A percentile compares a stretch with the other conserved stretches of the same genome.
Conservation (phyloP, 2,113 vertebrate genomes). For the Hipposideros armiger region DNA sequence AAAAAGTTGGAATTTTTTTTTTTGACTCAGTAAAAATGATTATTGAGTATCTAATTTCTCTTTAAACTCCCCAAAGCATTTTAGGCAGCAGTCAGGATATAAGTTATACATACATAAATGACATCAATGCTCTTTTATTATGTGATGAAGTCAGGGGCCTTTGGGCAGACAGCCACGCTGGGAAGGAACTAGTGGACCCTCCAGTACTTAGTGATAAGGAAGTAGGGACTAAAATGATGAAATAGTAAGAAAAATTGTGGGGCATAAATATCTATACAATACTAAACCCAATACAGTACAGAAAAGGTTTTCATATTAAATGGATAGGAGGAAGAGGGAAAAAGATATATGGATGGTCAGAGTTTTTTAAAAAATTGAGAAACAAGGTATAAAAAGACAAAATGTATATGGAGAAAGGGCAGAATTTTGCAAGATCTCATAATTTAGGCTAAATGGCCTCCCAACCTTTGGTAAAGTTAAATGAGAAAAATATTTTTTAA, state of each 20-base stretch:
- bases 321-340: background rate
- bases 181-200: background rate
- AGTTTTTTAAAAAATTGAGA: background rate
- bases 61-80: background rate
- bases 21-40: background rate
- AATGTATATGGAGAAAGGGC: background rate
- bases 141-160: background rate
- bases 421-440: background rate
- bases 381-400: background rate
- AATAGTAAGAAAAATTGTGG: background rate
- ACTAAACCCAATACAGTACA: background rate
- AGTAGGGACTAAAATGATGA: background rate
- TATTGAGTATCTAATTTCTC: background rate
- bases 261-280: background rate
- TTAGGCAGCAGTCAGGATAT: background rate
- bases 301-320: background rate
- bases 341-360: background rate
- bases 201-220: background rate
- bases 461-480: background rate
- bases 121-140: background rate
- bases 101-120: constrained; percentile 5
- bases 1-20: background rate
- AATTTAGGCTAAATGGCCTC: background rate
- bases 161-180: background rate
- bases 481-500: background rate